Evolutionary conservation across 2,888 invertebrate genomes (phyloP).

Genomic region (Matsumyia berberina): DNA sequence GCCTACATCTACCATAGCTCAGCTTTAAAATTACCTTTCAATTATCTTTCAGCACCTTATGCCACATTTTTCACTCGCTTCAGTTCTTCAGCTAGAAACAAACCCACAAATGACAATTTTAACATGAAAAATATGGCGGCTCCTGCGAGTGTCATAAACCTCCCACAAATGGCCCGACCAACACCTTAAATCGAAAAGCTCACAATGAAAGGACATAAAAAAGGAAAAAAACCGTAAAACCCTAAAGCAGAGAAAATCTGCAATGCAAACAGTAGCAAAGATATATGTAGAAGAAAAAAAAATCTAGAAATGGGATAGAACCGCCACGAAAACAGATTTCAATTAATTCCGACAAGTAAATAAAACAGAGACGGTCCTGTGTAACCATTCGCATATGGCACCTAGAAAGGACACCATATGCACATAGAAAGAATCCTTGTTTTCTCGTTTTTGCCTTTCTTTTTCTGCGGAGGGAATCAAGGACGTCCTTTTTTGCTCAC

Average conservation of each 20-base stretch:
- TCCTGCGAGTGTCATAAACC: conserved; percentile 73
- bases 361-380: conserved; percentile 59
- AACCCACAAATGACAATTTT: conserved; percentile 30
- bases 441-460: neutral
- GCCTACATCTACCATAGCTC: too few relatives aligned
- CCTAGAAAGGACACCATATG: conserved; percentile 66
- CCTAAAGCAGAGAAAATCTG: conserved; percentile 45
- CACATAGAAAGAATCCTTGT: conserved; percentile 50
- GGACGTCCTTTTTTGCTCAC: conserved; percentile 69
- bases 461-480: conserved; percentile 38
- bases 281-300: conserved; percentile 42
- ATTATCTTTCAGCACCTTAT: neutral
- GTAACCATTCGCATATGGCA: conserved; percentile 70
- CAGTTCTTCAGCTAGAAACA: neutral
- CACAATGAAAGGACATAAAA: conserved; percentile 54
- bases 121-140: conserved; percentile 59
- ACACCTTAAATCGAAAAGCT: conserved; percentile 49
- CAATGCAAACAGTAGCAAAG: conserved; percentile 39
- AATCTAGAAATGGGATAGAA: conserved; percentile 39
- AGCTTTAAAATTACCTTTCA: neutral
- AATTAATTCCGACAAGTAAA: conserved; percentile 76
- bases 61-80: neutral
- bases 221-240: conserved; percentile 19
- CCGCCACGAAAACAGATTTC: conserved; percentile 70
- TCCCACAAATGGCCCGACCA: conserved; percentile 73